Evolutionary conservation across 2,113 vertebrate species (phyloP).

Genomic region (Scopus umbretta): DNA sequence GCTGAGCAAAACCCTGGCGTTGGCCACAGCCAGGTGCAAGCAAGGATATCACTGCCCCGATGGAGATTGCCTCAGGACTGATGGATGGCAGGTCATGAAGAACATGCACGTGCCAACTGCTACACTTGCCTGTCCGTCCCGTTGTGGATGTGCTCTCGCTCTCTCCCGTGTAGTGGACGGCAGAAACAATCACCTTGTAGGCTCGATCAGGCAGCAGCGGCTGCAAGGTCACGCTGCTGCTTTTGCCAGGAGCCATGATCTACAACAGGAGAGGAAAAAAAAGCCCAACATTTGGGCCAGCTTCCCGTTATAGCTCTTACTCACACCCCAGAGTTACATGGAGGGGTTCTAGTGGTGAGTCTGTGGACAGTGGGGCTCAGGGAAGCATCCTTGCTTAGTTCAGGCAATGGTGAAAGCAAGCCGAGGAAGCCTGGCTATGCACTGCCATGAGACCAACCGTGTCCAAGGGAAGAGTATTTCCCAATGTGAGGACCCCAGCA

Average conservation of each 20-base stretch:
- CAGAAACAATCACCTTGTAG: conserved; percentile 82
- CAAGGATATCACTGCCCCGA: accelerated
- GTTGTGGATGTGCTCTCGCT: conserved; percentile 72
- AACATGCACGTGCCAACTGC: accelerated
- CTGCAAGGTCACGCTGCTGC: conserved; percentile 72
- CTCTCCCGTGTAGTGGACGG: conserved; percentile 80
- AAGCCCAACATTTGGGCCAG: neutral
- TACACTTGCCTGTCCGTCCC: conserved; percentile 77
- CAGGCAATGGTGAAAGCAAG: neutral
- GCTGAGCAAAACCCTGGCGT: neutral
- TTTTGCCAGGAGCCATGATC: conserved; percentile 79
- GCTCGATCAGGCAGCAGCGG: conserved; percentile 79
- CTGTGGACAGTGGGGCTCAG: neutral
- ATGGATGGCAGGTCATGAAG: accelerated
- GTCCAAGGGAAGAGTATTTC: neutral
- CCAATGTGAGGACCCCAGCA: neutral
- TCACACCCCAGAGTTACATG: accelerated
- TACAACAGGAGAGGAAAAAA: neutral
- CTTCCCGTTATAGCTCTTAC: accelerated
- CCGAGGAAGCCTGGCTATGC: neutral
- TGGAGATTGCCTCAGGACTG: accelerated
- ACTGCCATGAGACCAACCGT: accelerated
- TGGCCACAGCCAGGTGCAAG: neutral
- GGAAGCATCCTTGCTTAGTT: neutral
- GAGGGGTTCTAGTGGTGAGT: neutral